Conservation (phyloP, 2,113 vertebrate genomes). For the Sturnus vulgaris region DNA sequence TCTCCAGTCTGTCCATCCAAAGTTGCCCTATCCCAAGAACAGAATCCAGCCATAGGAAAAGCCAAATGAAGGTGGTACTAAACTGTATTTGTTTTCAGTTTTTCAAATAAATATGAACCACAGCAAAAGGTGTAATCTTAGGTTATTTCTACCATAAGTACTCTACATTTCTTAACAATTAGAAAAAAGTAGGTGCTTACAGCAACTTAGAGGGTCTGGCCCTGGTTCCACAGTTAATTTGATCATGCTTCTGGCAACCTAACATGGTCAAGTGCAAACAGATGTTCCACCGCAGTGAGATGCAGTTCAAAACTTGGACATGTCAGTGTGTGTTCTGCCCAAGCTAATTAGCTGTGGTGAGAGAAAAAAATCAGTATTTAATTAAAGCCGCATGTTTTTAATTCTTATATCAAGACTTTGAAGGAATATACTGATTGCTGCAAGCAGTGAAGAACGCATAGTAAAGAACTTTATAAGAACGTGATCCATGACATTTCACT, state of each 20-base stretch:
- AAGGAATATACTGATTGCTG: background rate
- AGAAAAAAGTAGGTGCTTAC: background rate
- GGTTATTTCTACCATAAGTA: background rate
- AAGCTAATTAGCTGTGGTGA: background rate
- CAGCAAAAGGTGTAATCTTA: background rate
- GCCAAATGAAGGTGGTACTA: background rate
- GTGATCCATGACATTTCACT: background rate
- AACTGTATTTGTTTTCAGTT: background rate
- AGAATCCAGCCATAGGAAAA: background rate
- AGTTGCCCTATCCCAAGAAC: background rate
- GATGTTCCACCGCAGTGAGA: background rate
- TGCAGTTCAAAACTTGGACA: background rate
- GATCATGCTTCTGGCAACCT: background rate
- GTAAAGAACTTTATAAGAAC: background rate
- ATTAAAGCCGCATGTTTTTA: background rate
- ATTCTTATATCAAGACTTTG: background rate
- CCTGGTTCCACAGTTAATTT: background rate
- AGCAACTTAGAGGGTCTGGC: background rate
- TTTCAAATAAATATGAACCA: background rate
- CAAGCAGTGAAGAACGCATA: background rate
- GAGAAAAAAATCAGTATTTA: background rate
- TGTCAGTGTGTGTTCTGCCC: background rate
- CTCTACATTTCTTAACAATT: background rate
- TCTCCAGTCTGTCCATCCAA: background rate
- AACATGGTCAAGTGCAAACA: background rate